phyloP scores from a whole-genome alignment of 2,113 vertebrate species.

The Cryptomyrus ogoouensis region DNA sequence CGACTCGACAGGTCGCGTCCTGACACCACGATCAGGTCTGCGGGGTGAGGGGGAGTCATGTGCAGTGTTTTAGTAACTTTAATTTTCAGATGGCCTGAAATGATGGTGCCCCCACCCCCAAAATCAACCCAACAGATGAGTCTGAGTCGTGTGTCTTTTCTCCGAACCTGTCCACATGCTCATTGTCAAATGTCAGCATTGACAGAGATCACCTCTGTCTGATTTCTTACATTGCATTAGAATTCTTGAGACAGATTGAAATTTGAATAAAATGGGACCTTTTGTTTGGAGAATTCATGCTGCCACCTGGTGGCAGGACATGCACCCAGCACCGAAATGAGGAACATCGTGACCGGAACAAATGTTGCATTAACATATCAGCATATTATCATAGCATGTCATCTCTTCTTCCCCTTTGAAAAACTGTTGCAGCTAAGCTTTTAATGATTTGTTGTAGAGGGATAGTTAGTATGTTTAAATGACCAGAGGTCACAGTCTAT shows the following conservation, averaged over 20 bases:
- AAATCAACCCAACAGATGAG: background rate
- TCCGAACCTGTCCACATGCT: background rate
- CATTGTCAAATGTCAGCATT: background rate
- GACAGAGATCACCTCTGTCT: background rate
- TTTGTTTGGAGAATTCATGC: conserved; percentile 12
- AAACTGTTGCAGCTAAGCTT: background rate
- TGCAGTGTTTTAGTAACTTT: background rate
- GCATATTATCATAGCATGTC: background rate
- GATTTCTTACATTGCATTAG: background rate
- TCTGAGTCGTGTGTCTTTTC: background rate
- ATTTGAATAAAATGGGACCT: background rate
- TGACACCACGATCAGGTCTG: background rate
- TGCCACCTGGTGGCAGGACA: conserved; percentile 10
- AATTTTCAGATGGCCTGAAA: background rate
- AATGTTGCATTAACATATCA: background rate
- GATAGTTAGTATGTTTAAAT: background rate
- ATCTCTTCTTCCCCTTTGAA: background rate
- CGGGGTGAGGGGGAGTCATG: background rate
- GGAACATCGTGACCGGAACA: background rate
- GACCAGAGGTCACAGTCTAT: background rate
- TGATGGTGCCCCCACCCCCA: background rate
- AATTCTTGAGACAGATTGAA: background rate
- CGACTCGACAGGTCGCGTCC: background rate
- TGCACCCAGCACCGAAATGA: background rate
- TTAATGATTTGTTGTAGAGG: background rate